Evolutionary conservation across 2,888 invertebrate genomes (phyloP).

Genomic region (Drosophila helvetica): DNA sequence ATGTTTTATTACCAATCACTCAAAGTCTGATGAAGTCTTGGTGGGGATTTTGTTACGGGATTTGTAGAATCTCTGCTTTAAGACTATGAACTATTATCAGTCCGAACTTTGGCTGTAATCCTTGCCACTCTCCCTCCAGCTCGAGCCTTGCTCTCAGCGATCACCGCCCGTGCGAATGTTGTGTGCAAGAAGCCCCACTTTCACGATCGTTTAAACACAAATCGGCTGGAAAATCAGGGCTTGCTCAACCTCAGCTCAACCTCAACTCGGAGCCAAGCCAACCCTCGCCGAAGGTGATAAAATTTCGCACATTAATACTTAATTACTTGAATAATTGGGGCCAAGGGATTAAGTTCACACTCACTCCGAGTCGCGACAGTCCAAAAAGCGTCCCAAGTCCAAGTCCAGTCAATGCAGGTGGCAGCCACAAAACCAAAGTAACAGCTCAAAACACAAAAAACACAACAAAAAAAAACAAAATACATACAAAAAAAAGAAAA

Average conservation of each 20-base stretch:
- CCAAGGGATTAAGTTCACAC: constrained; percentile 81
- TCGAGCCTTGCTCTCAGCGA: background rate
- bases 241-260: constrained; percentile 35
- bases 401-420: constrained; percentile 61
- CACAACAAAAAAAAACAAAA: constrained; percentile 3
- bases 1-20: constrained; percentile 37
- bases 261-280: constrained; percentile 29
- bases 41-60: background rate
- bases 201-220: constrained; percentile 69
- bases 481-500: constrained; percentile 18
- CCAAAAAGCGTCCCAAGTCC: constrained; percentile 12
- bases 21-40: constrained; percentile 4
- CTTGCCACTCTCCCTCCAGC: background rate
- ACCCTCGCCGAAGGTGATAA: constrained; percentile 78
- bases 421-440: constrained; percentile 34
- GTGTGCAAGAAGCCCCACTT: constrained; percentile 59
- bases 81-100: background rate
- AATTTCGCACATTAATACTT: constrained; percentile 83
- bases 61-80: background rate
- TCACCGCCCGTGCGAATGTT: constrained; percentile 13
- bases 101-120: background rate
- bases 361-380: constrained; percentile 53
- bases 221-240: constrained; percentile 81
- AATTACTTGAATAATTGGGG: constrained; percentile 83
- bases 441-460: constrained; percentile 29